Base-by-base conservation (phyloP, 2,113 vertebrate genomes). In the Taurulus bubalis region DNA sequence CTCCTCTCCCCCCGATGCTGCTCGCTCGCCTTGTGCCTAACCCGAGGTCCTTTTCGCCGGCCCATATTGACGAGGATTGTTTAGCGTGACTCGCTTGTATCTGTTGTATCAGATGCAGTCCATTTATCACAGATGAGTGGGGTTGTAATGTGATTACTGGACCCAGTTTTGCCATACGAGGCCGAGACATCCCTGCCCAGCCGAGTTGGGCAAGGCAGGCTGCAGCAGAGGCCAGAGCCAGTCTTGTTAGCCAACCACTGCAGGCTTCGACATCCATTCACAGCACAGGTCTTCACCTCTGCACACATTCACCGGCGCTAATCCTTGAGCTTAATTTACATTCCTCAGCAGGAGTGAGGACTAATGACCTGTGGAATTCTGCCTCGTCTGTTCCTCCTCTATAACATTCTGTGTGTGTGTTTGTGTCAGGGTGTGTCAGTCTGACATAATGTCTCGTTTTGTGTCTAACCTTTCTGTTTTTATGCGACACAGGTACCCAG, bases 401-500 rank as follows among this genome's bases (percentile, higher is more conserved):
- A 15, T 60, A 68, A 38, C n/a, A 22, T 38, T 59, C 3, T 56
- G 26, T 28, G 20, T 69, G 20, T 34, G 56, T 75, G 15, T 49
- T n/a, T 38, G 38, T 38, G 38, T 38, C 38, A 38, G 38, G 7
- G 15, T 26, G 12, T 26, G 12, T 79, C n/a, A 70, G 34, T 66
- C 26, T 45, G 26, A 51, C 24, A 18, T 47, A 34, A 24, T 53
- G 36, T 79, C 18, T 16, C n/a, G 20, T 71, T 81, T 16, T 69
- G 22, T 69, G 4, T 77, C 47, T 86, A 56, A 81, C 68, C 36
- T 34, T 4, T 20, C 32, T 81, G 30, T 74, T 80, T 81, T 36
- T 32, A 1, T 87, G 64, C 84, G 56, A 49, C 59, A 6, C 88
- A 98, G 95, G 97, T 99, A 94, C 95, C 97, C 85, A 96, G 97